A percentile compares a stretch with the other conserved stretches of the same genome.
phyloP scores from a whole-genome alignment of 2,888 invertebrate species.

The Agonopterix subpropinquella region DNA sequence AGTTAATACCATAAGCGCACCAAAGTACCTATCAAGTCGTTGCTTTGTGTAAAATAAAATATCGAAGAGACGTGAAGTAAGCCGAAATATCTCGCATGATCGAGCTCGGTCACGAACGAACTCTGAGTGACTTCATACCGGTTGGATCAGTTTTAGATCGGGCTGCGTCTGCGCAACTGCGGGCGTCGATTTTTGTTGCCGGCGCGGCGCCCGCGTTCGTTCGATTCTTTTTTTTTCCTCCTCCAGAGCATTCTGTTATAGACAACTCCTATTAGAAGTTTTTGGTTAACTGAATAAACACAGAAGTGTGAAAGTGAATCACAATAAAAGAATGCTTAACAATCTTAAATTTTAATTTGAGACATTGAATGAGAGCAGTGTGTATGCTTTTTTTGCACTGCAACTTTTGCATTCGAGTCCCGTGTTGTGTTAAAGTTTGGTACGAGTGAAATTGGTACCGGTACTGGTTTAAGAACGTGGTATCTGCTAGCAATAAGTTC shows the following conservation, averaged over 20 bases:
- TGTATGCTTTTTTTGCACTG: constrained; percentile 28
- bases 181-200: constrained; percentile 22
- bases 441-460: constrained; percentile 49
- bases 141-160: constrained; percentile 67
- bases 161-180: constrained; percentile 53
- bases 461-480: constrained; percentile 30
- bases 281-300: not conserved
- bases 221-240: constrained; percentile 36
- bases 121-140: constrained; percentile 51
- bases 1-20: not conserved
- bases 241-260: constrained; percentile 18
- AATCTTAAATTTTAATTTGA: constrained; percentile 11
- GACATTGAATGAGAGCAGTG: constrained; percentile 7
- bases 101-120: constrained; percentile 42
- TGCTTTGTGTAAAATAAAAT: not conserved
- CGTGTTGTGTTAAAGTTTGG: constrained; percentile 33
- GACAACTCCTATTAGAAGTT: constrained; percentile 1
- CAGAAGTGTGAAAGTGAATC: constrained; percentile 1
- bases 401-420: constrained; percentile 34
- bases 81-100: constrained; percentile 27
- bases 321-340: not conserved
- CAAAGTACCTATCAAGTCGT: not conserved
- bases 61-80: constrained; percentile 21
- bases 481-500: constrained; percentile 43
- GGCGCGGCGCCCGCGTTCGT: constrained; percentile 34